Evolutionary conservation across 2,113 vertebrate species (phyloP), one percentile per base, ranked within the genome.

Genomic region (Hydrochoerus hydrochaeris): DNA sequence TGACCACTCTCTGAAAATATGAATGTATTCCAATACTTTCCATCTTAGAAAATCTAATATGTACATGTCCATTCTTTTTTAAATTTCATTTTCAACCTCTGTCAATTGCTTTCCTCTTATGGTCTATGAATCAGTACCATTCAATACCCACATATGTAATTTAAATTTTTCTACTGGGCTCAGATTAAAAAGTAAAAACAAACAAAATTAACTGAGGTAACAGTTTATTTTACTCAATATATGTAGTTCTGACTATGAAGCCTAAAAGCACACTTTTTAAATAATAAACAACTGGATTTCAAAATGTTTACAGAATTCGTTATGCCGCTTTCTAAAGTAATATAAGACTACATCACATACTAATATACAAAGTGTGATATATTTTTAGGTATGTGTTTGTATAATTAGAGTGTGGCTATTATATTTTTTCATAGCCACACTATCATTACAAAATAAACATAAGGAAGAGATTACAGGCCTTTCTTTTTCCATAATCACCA

Each of bases 21-120:
- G 80, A 93, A 90, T 81, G 81, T 94, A n/a, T 20, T 85, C 24
- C 38, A 95, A 22, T 86, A 83, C 60, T 90, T 88, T 77, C 63
- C 52, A 17, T 46, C 54, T 91, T 75, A 58, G 35, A 67, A 94
- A 96, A 85, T 22, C 82, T 60, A 58, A 94, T 95, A 85, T 90
- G 8, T 38, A 24, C 12, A 26, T 57, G 7, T 4, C 3, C 49
- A 38, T 92, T 90, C 8, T 8, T 92, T 92, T 28, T 49, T 83
- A 75, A 73, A 17, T 88, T 90, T 63, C 46, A 28, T 90, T 77
- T 90, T 60, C 38, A 85, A 28, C 6, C 12, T 11, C 28, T n/a
- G 8, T 52, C 58, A n/a, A 46, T 91, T 82, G 75, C 26, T 41
- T 65, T 88, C 30, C 65, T 95, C 84, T 26, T 17, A 54, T 88